A percentile compares a stretch with the other conserved stretches of the same genome.
Conservation (phyloP, 1,140 invertebrate species). For the Tenebrio molitor region DNA sequence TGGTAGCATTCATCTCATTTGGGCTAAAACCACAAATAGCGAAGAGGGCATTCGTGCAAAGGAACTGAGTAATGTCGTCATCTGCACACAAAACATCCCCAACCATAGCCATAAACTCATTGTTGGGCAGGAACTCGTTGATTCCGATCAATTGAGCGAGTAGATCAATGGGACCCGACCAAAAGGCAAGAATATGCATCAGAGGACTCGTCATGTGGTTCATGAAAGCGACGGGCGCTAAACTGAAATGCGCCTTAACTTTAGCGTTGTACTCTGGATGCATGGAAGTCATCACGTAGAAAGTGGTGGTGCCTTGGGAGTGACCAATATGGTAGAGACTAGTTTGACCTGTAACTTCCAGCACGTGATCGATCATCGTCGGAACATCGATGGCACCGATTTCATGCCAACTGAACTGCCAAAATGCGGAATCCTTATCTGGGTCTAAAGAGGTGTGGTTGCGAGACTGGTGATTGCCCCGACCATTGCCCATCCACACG, state of each 20-base stretch:
- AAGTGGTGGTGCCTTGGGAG: conserved; percentile 76
- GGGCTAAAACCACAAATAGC: conserved; percentile 70
- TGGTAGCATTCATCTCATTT: conserved; percentile 71
- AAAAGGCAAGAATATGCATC: conserved; percentile 60
- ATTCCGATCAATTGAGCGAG: conserved; percentile 3
- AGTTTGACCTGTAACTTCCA: conserved; percentile 67
- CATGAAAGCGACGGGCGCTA: conserved; percentile 73
- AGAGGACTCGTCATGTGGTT: conserved; percentile 68
- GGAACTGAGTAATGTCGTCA: conserved; percentile 64
- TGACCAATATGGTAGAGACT: conserved; percentile 76
- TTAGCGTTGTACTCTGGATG: conserved; percentile 70
- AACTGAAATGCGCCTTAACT: conserved; percentile 69
- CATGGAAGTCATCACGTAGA: conserved; percentile 69
- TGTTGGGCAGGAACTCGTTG: conserved; percentile 23
- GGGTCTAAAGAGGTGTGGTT: conserved; percentile 65
- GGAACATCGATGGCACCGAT: conserved; percentile 74
- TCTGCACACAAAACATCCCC: conserved; percentile 67
- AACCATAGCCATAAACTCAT: conserved; percentile 65
- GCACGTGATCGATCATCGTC: conserved; percentile 72
- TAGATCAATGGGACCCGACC: conserved; percentile 40
- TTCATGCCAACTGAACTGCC: conserved; percentile 79
- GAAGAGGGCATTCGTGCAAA: conserved; percentile 74
- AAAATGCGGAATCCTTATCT: conserved; percentile 65
- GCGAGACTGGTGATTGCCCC: conserved; percentile 75
- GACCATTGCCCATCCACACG: conserved; percentile 79